Conservation (phyloP, 2,113 vertebrate genomes). For the Myiopsitta monachus region DNA sequence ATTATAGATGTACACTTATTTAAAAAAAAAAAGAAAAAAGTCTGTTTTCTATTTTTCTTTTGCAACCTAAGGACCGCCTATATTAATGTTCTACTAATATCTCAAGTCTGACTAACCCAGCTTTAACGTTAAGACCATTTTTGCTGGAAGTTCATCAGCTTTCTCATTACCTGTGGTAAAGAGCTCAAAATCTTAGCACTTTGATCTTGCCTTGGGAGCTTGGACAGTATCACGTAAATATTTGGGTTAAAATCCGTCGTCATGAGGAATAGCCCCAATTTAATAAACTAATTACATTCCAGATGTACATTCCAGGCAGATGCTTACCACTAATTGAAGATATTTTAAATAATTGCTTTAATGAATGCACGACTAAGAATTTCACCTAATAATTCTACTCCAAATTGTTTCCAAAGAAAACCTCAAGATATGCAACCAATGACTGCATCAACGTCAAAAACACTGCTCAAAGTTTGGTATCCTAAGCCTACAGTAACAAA, state of each 20-base stretch:
- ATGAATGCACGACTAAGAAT: background rate
- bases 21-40: background rate
- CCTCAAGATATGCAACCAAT: background rate
- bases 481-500: background rate
- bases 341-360: constrained; percentile 5
- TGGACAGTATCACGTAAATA: background rate
- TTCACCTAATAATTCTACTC: background rate
- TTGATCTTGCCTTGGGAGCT: background rate
- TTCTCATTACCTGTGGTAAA: background rate
- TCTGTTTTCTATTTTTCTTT: background rate
- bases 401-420: background rate
- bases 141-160: background rate
- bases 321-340: background rate
- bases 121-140: background rate
- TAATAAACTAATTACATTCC: background rate
- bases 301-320: background rate
- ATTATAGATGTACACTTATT: accelerated
- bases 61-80: background rate
- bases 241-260: background rate
- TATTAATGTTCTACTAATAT: background rate
- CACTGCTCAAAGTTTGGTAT: background rate
- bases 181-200: background rate
- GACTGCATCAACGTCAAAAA: background rate
- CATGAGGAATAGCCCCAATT: background rate
- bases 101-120: background rate